A percentile compares a stretch with the other conserved stretches of the same genome.
Evolutionary conservation across 2,888 invertebrate species (phyloP).

Genomic region (Epinotia brunnichana): DNA sequence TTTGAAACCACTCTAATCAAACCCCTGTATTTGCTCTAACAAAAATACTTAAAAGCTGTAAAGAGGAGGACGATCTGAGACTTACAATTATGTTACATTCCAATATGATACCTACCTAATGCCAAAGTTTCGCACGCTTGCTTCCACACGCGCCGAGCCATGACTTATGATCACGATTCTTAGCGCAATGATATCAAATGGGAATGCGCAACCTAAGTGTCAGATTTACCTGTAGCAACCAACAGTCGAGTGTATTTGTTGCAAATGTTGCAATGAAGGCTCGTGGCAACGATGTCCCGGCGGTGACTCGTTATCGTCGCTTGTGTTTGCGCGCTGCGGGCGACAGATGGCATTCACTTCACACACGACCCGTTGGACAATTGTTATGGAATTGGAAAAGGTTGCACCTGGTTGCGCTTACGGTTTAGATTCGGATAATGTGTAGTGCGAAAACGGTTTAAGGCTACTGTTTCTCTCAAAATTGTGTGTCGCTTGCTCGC

Average conservation of each 20-base stretch:
- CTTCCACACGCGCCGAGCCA: no score
- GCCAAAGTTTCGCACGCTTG: neutral
- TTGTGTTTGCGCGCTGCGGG: slow-evolving; percentile 56
- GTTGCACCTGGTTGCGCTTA: neutral
- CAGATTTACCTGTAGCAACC: neutral
- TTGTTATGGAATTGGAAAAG: neutral
- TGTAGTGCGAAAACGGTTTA: no score
- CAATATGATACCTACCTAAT: neutral
- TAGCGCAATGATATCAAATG: neutral
- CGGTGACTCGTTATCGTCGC: slow-evolving; percentile 56
- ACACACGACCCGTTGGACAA: neutral
- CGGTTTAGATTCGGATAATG: neutral
- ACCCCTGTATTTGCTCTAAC: no score
- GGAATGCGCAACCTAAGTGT: neutral
- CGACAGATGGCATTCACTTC: slow-evolving; percentile 31
- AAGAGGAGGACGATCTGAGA: no score
- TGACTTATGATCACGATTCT: neutral
- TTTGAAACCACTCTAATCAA: no score
- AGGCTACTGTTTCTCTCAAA: no score
- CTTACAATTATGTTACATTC: no score
- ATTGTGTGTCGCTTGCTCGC: no score
- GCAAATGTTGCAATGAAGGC: neutral
- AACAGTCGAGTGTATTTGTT: neutral
- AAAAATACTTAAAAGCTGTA: no score
- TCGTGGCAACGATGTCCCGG: slow-evolving; percentile 20